These are phyloP conservation scores for Trimorus sp. DNA, from an alignment of 2,888 invertebrate genomes.

Conservation along the genomic window DNA sequence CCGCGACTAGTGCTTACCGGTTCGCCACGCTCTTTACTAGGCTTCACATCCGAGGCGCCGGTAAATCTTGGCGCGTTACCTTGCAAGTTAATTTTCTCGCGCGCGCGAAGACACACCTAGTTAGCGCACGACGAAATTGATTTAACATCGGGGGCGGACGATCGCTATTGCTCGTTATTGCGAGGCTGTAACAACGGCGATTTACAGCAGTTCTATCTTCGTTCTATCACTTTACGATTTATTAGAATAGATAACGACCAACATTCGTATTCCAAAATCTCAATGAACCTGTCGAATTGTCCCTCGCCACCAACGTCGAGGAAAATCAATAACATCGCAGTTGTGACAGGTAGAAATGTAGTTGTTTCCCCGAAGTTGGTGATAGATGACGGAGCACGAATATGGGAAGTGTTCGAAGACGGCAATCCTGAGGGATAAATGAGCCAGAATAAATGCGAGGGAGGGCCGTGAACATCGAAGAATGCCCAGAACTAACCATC, in stretches of 20 bases:
- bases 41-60: no score
- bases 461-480: slow-evolving; percentile 70
- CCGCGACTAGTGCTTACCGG: no score
- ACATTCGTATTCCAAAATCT: slow-evolving; percentile 2
- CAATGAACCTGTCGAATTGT: neutral
- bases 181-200: no score
- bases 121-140: no score
- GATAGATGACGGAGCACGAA: slow-evolving; percentile 57
- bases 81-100: no score
- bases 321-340: slow-evolving; percentile 45
- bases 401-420: slow-evolving; percentile 65
- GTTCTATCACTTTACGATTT: no score
- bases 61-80: no score
- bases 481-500: slow-evolving; percentile 71
- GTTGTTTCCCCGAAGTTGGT: slow-evolving; percentile 54
- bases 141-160: no score
- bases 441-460: slow-evolving; percentile 73
- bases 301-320: slow-evolving; percentile 34
- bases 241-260: neutral
- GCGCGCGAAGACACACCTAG: no score
- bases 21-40: no score
- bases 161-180: no score
- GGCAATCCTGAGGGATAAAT: slow-evolving; percentile 73
- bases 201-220: no score
- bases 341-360: slow-evolving; percentile 58